These are phyloP conservation scores for Arenaria interpres DNA, from an alignment of 2,113 vertebrate genomes.

Conservation along the genomic window DNA sequence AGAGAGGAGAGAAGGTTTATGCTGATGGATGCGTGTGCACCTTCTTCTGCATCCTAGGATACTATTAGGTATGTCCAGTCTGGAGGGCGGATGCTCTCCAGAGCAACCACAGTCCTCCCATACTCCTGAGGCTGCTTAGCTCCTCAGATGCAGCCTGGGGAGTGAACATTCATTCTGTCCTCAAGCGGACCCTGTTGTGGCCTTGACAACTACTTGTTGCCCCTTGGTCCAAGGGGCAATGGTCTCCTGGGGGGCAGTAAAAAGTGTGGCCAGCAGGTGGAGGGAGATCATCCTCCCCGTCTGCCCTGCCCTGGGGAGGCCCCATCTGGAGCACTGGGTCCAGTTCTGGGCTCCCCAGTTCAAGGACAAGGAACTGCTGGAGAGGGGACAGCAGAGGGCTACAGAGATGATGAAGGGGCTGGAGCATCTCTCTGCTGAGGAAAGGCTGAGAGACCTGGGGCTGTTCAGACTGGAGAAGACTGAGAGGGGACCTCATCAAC, in stretches of 20 bases:
- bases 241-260: too few species aligned
- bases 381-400: too few species aligned
- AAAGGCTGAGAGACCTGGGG: too few species aligned
- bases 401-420: too few species aligned
- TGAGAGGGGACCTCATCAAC: background rate
- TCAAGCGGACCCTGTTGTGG: background rate
- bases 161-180: background rate
- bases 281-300: too few species aligned
- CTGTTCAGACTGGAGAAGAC: background rate
- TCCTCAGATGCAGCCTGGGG: background rate
- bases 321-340: too few species aligned
- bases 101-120: background rate
- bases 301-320: too few species aligned
- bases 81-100: background rate
- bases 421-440: too few species aligned
- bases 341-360: too few species aligned
- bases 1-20: background rate
- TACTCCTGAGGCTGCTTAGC: background rate
- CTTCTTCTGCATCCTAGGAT: background rate
- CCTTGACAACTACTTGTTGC: background rate
- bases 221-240: too few species aligned
- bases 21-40: fast-evolving
- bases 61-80: background rate
- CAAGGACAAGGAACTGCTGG: too few species aligned
- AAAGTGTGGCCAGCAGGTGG: too few species aligned